A percentile compares a stretch with the other conserved stretches of the same genome.
Conservation (phyloP, 2,113 vertebrate genomes). For the Urocolius indicus region DNA sequence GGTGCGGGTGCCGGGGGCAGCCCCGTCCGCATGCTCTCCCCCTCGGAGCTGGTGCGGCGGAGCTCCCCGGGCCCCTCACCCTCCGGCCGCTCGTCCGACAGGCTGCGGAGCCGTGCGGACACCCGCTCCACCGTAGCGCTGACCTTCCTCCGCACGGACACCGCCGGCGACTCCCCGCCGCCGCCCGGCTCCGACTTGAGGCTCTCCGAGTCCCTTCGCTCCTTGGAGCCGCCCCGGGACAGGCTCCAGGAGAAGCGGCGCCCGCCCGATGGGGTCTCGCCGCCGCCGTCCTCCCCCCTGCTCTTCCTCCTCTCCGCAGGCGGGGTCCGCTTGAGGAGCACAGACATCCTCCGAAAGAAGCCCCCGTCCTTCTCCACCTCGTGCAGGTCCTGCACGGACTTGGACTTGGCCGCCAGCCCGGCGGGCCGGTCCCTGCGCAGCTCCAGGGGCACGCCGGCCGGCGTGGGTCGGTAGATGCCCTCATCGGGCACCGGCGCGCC, state of each 20-base stretch:
- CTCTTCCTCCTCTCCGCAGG: conserved; percentile 85
- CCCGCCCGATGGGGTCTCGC: conserved; percentile 66
- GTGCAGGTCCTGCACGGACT: conserved; percentile 91
- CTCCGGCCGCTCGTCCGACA: conserved; percentile 40
- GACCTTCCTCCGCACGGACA: conserved; percentile 90
- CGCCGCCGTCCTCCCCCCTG: conserved; percentile 76
- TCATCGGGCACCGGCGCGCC: conserved; percentile 74
- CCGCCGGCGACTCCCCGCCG: conserved; percentile 83
- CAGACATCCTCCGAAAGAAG: conserved; percentile 88
- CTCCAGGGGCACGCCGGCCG: conserved; percentile 88
- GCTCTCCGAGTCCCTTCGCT: conserved; percentile 82
- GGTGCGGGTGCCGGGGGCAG: conserved; percentile 79
- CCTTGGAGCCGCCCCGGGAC: conserved; percentile 80
- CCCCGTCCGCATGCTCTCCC: conserved; percentile 79
- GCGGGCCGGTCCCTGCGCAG: conserved; percentile 74
- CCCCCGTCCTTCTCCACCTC: conserved; percentile 88
- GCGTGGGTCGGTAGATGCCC: conserved; percentile 92
- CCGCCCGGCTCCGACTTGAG: conserved; percentile 73
- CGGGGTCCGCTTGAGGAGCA: conserved; percentile 85
- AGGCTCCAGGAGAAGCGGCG: conserved; percentile 85
- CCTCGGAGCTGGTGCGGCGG: conserved; percentile 89
- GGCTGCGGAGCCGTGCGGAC: conserved; percentile 89
- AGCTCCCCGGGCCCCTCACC: not conserved
- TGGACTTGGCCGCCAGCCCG: conserved; percentile 86
- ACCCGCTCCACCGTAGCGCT: conserved; percentile 90